Conservation (phyloP, 2,888 invertebrate genomes). For the Steinernema hermaphroditum region DNA sequence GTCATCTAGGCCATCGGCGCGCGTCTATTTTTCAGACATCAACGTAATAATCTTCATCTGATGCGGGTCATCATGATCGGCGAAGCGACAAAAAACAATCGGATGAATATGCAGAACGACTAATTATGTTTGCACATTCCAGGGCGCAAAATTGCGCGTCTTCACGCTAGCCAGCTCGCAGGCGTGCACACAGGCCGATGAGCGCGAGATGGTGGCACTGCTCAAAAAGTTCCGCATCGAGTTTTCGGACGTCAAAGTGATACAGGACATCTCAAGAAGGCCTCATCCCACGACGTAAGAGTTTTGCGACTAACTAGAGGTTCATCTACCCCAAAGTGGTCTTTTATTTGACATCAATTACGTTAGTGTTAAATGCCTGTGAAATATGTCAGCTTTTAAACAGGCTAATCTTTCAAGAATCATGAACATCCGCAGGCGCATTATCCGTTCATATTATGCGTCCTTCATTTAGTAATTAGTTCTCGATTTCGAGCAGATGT, state of each 20-base stretch:
- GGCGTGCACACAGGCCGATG: conserved; percentile 34
- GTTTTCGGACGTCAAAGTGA: conserved; percentile 86
- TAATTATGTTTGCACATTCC: conserved; percentile 21
- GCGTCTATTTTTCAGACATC: conserved; percentile 5
- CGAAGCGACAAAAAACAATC: conserved; percentile 8
- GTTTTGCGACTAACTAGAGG: not conserved
- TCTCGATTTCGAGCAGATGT: not conserved
- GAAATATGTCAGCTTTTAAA: no score
- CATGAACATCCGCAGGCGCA: no score
- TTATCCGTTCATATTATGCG: not conserved
- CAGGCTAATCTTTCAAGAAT: no score
- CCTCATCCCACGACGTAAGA: conserved; percentile 78
- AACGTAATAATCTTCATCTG: conserved; percentile 11
- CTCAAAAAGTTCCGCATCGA: conserved; percentile 79
- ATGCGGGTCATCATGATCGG: conserved; percentile 26
- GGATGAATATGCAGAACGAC: not conserved
- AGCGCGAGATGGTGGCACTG: conserved; percentile 36
- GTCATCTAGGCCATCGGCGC: not conserved
- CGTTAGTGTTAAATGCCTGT: no score
- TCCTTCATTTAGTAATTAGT: not conserved
- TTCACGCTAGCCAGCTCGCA: conserved; percentile 37
- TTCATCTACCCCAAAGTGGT: no score
- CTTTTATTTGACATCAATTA: no score
- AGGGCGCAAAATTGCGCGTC: conserved; percentile 37
- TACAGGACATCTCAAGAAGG: conserved; percentile 84